A percentile compares a stretch with the other conserved stretches of the same genome.
These are phyloP conservation scores for Kryphioiulus occultus DNA, from an alignment of 2,888 invertebrate genomes.

Conservation along the genomic window DNA sequence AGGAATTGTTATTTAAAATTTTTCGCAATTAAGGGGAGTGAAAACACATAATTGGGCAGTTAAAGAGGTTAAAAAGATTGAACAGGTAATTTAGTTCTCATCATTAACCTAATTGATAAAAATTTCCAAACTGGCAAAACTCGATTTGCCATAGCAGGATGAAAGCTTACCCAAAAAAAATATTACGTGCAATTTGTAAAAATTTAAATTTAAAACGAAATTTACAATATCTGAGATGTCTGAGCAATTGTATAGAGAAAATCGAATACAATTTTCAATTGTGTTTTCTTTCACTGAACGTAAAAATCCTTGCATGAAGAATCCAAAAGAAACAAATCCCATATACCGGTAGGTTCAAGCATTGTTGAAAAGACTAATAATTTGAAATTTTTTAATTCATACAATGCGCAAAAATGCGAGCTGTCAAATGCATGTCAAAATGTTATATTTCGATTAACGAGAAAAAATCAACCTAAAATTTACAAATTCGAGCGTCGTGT, in stretches of 20 bases:
- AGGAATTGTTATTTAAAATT: too few species aligned
- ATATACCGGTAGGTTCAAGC: not conserved
- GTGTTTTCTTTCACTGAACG: too few species aligned
- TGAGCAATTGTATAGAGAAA: not conserved
- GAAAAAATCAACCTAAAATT: not conserved
- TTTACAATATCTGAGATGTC: not conserved
- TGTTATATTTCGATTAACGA: not conserved
- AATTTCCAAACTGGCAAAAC: not conserved
- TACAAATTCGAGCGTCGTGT: not conserved
- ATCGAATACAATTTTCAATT: too few species aligned
- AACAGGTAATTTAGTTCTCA: not conserved
- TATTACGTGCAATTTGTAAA: not conserved
- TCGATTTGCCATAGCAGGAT: not conserved
- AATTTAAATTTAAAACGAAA: not conserved
- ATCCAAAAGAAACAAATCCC: too few species aligned
- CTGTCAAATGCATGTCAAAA: not conserved
- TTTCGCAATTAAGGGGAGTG: too few species aligned
- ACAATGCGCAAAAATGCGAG: not conserved
- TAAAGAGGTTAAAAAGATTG: too few species aligned
- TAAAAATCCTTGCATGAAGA: too few species aligned
- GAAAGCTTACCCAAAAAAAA: not conserved
- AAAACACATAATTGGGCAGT: too few species aligned
- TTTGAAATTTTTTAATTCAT: not conserved
- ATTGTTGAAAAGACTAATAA: not conserved
- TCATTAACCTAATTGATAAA: not conserved